Base-by-base conservation (phyloP, 2,113 vertebrate species). In the Symphodus melops region DNA sequence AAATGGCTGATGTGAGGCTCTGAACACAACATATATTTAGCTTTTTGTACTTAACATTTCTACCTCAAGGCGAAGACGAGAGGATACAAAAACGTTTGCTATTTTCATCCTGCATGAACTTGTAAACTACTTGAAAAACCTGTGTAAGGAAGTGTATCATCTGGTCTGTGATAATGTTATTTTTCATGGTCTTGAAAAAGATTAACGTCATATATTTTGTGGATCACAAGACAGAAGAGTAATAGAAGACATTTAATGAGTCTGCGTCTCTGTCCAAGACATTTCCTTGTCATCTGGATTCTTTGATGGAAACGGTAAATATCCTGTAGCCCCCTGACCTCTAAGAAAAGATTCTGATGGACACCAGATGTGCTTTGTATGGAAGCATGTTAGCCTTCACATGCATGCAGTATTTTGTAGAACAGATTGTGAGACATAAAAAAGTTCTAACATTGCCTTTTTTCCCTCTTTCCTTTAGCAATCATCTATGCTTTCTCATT, bases 291-390 rank as follows among this genome's bases (percentile, higher is more conserved):
- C 86, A 84, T 86, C 78, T 73, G 84, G 78, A 75, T 67, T 80
- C 78, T 81, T 87, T 91, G 88, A 88, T 89, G 82, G 82, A 88
- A 83, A 85, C 52, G 74, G 85, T 83, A 78, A 90, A 88, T 86
- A 89, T 88, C 82, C 77, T 64, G 69, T 78, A 75, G 49, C 84
- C 81, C 17, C 58, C 64, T 86, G 84, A 88, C 82, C 80, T 72
- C 4, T 33, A 0, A 11, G 59, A 66, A 54, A 74, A 57, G 52
- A 55, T 25, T 56, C 71, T 82, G 67, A 89, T 88, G 80, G 83
- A 86, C 81, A 64, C 75, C 89, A 88, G 83, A 89, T 91, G 88
- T 86, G 66, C 66, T n/a, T 82, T 75, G 79, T 64, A 78, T 79
- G 73, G 82, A 76, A 46, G 73, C 69, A 65, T 51, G 41, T 67